Evolutionary conservation across 1,140 invertebrate genomes (phyloP), one percentile per base, ranked within the genome.

Genomic region (Drosophila tropicalis): DNA sequence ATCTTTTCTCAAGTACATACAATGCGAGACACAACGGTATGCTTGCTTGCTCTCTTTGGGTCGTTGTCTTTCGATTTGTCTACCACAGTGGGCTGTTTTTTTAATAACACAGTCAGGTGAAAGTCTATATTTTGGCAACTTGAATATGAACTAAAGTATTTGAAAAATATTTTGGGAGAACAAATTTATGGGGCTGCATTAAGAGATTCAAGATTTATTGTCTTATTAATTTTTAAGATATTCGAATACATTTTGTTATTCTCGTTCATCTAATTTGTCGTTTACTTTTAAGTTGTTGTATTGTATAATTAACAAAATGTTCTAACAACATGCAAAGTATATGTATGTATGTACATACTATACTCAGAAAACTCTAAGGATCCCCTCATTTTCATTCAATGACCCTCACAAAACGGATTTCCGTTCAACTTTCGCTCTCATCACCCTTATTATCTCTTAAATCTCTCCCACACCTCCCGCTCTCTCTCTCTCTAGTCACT

Each of bases 11-110:
- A 29, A 62, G 58, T 56, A 71, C 64, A 39, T 32, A 9, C 55
- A 41, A 39, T 34, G 51, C 57, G 72, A 51, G 19, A 22, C 32
- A 22, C 56, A 34, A 58, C 56, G 34, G 32, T 36, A 36, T 39
- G 25, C 39, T 17, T 41, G 25, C 40, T 29, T 19, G 60, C 39
- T 62, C 34, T 62, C 36, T 62, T 66, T 69, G 58, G 57, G 71
- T 57, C 56, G 56, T 58, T 62, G 67, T 69, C 60, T 54, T 68
- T 54, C 17, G 67, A 55, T 57, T 72, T 64, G 74, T 62, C 75
- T 66, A 67, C 60, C 32, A 25, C 69, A 65, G 70, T 73, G 61
- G 54, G 15, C 64, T 34, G 12, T 39, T 32, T 32, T 4, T 1
- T 10, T 6, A 25, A 4, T 25, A 25, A 25, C 4, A 3, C 22